A percentile compares a stretch with the other conserved stretches of the same genome.
These are phyloP conservation scores for Caradrina clavipalpis DNA, from an alignment of 2,888 invertebrate genomes.

Conservation along the genomic window DNA sequence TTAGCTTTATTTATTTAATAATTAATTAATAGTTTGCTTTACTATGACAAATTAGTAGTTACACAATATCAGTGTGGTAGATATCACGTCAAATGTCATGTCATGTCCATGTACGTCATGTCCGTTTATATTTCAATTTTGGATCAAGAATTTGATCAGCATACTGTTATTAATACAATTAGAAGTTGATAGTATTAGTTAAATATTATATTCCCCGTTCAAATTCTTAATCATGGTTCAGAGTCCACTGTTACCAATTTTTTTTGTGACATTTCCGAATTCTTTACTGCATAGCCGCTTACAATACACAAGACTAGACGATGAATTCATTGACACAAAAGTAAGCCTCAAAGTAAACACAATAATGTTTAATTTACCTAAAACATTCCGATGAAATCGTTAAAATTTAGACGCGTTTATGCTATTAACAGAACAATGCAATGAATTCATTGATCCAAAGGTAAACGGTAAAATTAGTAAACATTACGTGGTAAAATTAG, in stretches of 20 bases:
- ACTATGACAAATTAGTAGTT: not conserved
- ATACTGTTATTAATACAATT: too few species aligned
- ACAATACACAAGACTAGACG: not conserved
- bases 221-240: not conserved
- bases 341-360: conserved; percentile 7
- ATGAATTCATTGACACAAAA: not conserved
- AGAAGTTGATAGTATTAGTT: too few species aligned
- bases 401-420: conserved; percentile 37
- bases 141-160: too few species aligned
- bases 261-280: not conserved
- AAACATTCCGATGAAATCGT: conserved; percentile 50
- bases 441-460: not conserved
- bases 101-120: too few species aligned
- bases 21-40: not conserved
- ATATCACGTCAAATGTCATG: too few species aligned
- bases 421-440: conserved; percentile 33
- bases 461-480: conserved; percentile 9
- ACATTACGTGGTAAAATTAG: conserved; percentile 44
- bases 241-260: not conserved
- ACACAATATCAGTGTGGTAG: not conserved
- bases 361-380: conserved; percentile 28
- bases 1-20: not conserved
- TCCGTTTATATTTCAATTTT: not conserved
- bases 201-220: too few species aligned
- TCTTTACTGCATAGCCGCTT: not conserved